Conservation (phyloP, 2,888 invertebrate species). For the Ctena decussata region DNA sequence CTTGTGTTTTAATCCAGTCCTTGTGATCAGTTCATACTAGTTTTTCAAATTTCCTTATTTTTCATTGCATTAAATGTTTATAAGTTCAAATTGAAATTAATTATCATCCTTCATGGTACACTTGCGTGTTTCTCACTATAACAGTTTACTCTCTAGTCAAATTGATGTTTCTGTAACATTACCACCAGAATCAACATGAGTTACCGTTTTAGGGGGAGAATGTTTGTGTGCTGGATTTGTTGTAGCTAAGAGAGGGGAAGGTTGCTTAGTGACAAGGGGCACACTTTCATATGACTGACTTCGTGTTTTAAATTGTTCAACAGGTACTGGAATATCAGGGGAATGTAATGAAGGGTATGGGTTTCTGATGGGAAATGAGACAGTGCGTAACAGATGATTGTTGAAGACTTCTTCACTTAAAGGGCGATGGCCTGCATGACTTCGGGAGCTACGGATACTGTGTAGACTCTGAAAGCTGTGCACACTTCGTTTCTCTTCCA, state of each 20-base stretch:
- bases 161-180: slow-evolving; percentile 79
- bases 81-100: no score
- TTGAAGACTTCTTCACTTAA: slow-evolving; percentile 77
- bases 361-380: slow-evolving; percentile 71
- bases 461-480: slow-evolving; percentile 91
- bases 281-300: slow-evolving; percentile 86
- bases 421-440: slow-evolving; percentile 90
- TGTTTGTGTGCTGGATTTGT: slow-evolving; percentile 76
- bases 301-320: slow-evolving; percentile 77
- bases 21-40: no score
- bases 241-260: slow-evolving; percentile 77
- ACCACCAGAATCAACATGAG: slow-evolving; percentile 70
- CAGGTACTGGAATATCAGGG: slow-evolving; percentile 71
- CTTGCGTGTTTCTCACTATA: no score
- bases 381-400: slow-evolving; percentile 77
- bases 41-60: no score
- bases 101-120: no score
- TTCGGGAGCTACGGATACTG: slow-evolving; percentile 89
- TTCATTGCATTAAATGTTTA: no score
- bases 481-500: slow-evolving; percentile 99
- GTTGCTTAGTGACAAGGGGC: slow-evolving; percentile 80
- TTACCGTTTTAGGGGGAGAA: slow-evolving; percentile 76
- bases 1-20: no score
- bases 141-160: neutral
- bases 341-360: slow-evolving; percentile 69